These are phyloP conservation scores for Stichodactyla mertensii DNA, from an alignment of 64 coral and sea anemone genomes.

Conservation along the genomic window DNA sequence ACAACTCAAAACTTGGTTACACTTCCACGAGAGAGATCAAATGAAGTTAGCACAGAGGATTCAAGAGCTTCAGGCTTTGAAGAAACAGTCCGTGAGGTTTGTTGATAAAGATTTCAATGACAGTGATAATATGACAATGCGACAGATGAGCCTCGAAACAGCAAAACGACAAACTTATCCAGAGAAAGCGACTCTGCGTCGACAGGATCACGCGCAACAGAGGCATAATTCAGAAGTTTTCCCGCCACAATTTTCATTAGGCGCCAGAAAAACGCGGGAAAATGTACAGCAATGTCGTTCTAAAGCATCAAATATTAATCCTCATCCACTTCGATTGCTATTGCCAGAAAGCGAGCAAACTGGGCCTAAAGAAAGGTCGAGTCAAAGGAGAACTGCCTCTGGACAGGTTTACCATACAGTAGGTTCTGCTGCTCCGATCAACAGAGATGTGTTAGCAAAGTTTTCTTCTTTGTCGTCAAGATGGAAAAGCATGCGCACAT, in stretches of 20 bases:
- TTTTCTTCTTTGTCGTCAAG: slow-evolving; percentile 25
- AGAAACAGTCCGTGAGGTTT: not conserved
- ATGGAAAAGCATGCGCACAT: not conserved
- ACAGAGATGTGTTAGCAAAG: not conserved
- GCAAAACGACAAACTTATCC: not conserved
- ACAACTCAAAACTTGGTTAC: slow-evolving; percentile 67
- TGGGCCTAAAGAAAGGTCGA: not conserved
- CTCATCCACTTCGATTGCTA: not conserved
- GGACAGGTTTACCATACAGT: not conserved
- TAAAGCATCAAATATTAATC: not conserved
- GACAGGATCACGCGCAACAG: not conserved
- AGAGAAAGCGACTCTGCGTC: not conserved
- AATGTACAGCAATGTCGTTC: not conserved
- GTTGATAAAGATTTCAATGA: not conserved
- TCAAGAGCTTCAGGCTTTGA: slow-evolving; percentile 27
- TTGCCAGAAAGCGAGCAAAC: not conserved
- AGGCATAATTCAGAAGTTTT: not conserved
- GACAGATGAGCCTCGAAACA: not conserved
- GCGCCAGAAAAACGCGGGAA: not conserved
- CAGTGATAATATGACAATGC: not conserved
- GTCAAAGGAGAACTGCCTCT: not conserved
- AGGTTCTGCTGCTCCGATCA: not conserved
- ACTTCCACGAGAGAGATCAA: slow-evolving; percentile 56
- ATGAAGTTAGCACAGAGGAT: slow-evolving; percentile 58
- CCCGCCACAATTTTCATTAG: not conserved